Conservation (phyloP, 2,113 vertebrate genomes). For the Crotophaga sulcirostris region DNA sequence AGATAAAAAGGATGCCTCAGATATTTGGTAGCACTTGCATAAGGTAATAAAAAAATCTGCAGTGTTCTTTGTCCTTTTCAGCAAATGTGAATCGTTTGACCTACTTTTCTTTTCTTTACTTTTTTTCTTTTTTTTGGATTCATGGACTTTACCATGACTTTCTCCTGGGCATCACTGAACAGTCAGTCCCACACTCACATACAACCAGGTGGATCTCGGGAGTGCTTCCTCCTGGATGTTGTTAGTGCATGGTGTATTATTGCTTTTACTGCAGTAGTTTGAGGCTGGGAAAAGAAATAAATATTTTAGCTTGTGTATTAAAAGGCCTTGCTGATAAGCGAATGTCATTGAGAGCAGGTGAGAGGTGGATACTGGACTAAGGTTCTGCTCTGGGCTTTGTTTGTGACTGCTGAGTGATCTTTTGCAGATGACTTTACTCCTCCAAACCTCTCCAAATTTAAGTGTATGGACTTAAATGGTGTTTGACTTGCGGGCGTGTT, state of each 20-base stretch:
- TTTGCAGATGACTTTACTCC: background rate
- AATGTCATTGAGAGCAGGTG: background rate
- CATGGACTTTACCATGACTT: background rate
- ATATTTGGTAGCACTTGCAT: constrained; percentile 41
- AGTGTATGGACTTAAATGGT: fast-evolving
- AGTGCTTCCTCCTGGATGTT: background rate
- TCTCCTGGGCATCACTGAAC: background rate
- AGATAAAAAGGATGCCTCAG: constrained; percentile 27
- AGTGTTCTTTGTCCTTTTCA: constrained; percentile 22
- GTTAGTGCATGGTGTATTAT: background rate
- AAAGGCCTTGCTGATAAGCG: background rate
- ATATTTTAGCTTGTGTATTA: background rate
- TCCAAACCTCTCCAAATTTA: background rate
- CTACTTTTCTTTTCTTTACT: constrained; percentile 21
- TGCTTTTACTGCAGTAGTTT: background rate
- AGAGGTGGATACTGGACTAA: background rate
- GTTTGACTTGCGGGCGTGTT: background rate
- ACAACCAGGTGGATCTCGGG: background rate
- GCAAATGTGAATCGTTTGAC: constrained; percentile 14
- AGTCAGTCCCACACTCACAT: fast-evolving
- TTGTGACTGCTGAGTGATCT: background rate
- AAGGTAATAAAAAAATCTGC: constrained; percentile 35
- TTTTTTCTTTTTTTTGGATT: fast-evolving
- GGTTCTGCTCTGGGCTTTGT: background rate
- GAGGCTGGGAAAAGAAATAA: background rate